Evolutionary conservation across 2,113 vertebrate species (phyloP).

Genomic region (Picathartes gymnocephalus): DNA sequence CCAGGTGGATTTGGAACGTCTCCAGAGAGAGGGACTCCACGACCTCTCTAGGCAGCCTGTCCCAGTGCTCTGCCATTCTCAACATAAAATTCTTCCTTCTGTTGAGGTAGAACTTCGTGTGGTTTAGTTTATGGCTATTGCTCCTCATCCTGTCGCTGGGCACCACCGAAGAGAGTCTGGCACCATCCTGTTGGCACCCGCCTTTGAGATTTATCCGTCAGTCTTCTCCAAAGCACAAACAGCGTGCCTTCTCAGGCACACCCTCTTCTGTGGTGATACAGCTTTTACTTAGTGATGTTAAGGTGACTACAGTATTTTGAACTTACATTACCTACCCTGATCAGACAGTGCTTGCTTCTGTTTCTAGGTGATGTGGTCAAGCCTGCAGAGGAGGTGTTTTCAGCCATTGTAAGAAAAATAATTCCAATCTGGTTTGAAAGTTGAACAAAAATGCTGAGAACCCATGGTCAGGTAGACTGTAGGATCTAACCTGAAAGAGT

Average conservation of each 20-base stretch:
- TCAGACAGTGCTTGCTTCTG: background rate
- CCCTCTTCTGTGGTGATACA: accelerated
- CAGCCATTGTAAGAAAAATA: background rate
- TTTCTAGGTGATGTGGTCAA: background rate
- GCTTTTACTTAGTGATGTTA: background rate
- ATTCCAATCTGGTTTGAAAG: background rate
- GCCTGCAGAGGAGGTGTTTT: background rate
- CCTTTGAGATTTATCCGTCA: background rate
- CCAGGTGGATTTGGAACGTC: background rate
- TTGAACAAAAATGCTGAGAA: background rate
- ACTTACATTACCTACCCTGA: background rate
- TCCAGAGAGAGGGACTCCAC: background rate
- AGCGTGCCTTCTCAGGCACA: accelerated
- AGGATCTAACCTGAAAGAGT: background rate
- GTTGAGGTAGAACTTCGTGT: background rate
- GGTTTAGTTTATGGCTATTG: background rate
- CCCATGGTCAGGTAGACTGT: background rate
- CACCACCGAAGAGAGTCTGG: background rate
- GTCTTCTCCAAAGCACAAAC: background rate
- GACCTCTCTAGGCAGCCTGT: background rate
- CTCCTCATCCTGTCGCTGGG: background rate
- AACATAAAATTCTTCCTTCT: background rate
- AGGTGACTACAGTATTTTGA: background rate
- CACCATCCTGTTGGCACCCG: background rate
- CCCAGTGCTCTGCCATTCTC: background rate